Percentiles rank a stretch among this genome's conserved stretches.
Conservation (phyloP, 2,113 vertebrate genomes). For the Corythoichthys haematopterus region DNA sequence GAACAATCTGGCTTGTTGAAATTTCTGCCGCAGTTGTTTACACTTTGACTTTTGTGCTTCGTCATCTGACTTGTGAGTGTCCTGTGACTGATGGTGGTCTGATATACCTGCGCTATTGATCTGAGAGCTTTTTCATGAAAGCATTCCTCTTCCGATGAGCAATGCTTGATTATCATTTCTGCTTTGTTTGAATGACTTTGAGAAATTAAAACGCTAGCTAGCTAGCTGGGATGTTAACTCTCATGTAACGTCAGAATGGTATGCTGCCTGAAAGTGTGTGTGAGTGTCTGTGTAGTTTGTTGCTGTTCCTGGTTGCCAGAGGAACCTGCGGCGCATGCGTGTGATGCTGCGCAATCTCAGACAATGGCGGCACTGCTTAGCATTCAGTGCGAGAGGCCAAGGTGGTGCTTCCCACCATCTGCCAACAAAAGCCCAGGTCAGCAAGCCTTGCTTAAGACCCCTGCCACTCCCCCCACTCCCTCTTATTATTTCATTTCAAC, state of each 20-base stretch:
- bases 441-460: slow-evolving; percentile 48
- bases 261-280: slow-evolving; percentile 11
- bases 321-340: slow-evolving; percentile 67
- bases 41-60: neutral
- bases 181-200: neutral
- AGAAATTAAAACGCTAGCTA: neutral
- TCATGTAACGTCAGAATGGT: slow-evolving; percentile 3
- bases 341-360: slow-evolving; percentile 63
- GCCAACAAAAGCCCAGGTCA: slow-evolving; percentile 76
- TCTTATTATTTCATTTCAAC: slow-evolving; percentile 14
- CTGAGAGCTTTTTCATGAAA: neutral
- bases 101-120: neutral
- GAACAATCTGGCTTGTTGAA: neutral
- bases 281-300: slow-evolving; percentile 31
- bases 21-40: neutral
- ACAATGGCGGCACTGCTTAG: slow-evolving; percentile 76
- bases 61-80: neutral
- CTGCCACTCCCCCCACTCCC: slow-evolving; percentile 40
- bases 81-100: neutral
- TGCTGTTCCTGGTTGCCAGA: slow-evolving; percentile 67
- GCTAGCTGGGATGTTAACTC: slow-evolving; percentile 20
- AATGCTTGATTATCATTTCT: neutral
- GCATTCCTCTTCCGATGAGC: neutral
- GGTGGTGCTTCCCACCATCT: slow-evolving; percentile 73
- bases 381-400: slow-evolving; percentile 71